These are phyloP conservation scores for Anoplophora glabripennis DNA, from an alignment of 1,140 invertebrate species.

Conservation along the genomic window DNA sequence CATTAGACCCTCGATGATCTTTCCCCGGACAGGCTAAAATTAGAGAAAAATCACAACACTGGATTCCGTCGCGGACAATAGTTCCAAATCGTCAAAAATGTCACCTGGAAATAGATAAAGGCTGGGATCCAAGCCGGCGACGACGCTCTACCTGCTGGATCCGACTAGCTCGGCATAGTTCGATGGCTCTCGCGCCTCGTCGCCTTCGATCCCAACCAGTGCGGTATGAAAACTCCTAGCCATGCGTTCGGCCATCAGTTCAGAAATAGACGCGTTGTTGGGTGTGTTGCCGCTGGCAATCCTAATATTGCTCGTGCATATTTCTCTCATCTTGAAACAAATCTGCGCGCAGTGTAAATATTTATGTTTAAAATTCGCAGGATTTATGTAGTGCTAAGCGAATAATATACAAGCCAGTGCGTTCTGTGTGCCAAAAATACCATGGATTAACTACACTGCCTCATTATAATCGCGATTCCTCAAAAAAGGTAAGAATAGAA, in stretches of 20 bases:
- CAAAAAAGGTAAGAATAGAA: constrained; percentile 16
- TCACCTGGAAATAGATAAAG: too few relatives aligned
- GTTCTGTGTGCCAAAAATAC: constrained; percentile 29
- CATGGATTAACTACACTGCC: constrained; percentile 18
- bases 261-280: not conserved
- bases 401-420: constrained; percentile 26
- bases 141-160: too few relatives aligned
- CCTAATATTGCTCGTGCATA: constrained; percentile 12
- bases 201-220: constrained; percentile 14
- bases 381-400: constrained; percentile 29
- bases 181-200: not conserved
- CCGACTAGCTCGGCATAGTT: not conserved
- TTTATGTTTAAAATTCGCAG: constrained; percentile 18
- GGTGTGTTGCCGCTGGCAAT: not conserved
- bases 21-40: too few relatives aligned
- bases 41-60: too few relatives aligned
- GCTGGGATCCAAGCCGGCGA: too few relatives aligned
- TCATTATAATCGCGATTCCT: too few relatives aligned
- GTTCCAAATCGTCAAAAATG: too few relatives aligned
- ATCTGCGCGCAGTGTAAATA: constrained; percentile 24
- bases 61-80: too few relatives aligned
- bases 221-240: constrained; percentile 13
- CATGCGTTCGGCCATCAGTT: constrained; percentile 9
- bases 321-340: constrained; percentile 22
- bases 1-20: too few relatives aligned